Evolutionary conservation across 2,113 vertebrate genomes (phyloP).

Genomic region (Nerophis ophidion): DNA sequence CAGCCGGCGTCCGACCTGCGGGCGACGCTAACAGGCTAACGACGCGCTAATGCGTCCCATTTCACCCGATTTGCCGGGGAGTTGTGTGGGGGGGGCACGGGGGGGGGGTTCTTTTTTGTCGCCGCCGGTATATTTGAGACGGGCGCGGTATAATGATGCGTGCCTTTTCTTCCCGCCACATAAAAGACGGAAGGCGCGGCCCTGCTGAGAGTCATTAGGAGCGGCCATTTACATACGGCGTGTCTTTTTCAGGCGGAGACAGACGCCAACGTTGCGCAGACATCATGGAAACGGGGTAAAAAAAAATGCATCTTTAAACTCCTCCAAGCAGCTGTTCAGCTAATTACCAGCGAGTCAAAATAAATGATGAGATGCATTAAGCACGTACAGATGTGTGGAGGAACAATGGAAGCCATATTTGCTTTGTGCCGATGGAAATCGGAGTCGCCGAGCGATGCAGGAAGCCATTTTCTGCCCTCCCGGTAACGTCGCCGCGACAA

Average conservation of each 20-base stretch:
- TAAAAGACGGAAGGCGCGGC: conserved; percentile 66
- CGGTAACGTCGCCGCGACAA: conserved; percentile 66
- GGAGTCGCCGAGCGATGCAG: conserved; percentile 56
- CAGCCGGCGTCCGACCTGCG: conserved; percentile 61
- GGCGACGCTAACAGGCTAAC: conserved; percentile 71
- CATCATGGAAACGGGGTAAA: conserved; percentile 44
- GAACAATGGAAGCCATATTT: conserved; percentile 33
- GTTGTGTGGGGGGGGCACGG: no score
- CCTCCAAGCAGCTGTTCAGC: conserved; percentile 34
- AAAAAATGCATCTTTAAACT: conserved; percentile 32
- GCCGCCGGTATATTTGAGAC: conserved; percentile 64
- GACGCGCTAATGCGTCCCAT: conserved; percentile 76
- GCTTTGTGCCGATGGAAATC: conserved; percentile 62
- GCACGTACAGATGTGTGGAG: conserved; percentile 9
- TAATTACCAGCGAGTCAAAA: conserved; percentile 26
- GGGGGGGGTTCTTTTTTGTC: conserved; percentile 70
- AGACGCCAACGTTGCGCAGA: conserved; percentile 48
- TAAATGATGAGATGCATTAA: conserved; percentile 12
- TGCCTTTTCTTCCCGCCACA: conserved; percentile 68
- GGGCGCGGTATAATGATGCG: conserved; percentile 66
- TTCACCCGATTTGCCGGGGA: conserved; percentile 66
- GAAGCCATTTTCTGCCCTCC: conserved; percentile 52
- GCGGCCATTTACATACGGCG: conserved; percentile 65
- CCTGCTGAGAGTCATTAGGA: conserved; percentile 75
- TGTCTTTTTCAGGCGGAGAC: conserved; percentile 58